Base-by-base conservation (phyloP, 2,888 invertebrate species). In the Brenthis ino region DNA sequence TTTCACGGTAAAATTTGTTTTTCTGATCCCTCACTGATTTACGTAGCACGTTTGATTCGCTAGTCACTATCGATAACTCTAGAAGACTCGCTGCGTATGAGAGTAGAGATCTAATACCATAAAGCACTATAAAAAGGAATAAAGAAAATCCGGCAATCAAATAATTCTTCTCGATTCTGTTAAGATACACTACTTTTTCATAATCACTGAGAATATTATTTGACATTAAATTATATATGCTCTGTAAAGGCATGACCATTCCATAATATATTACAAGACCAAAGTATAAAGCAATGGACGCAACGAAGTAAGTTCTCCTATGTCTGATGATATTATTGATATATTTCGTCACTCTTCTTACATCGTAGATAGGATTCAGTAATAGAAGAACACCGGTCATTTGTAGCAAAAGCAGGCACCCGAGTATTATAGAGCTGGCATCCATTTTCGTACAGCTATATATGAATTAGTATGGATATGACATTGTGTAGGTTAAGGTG, bases 111-210 rank as follows among this genome's bases (percentile, higher is more conserved):
- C 78, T 79, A 0, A 89, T 69, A 3, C 90, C 90, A 56, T 84
- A 86, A 20, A 84, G 69, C 0, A 89, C 85, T 4, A 90, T 83
- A 1, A 87, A 82, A 51, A 91, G 74, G 67, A 89, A 90, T 13
- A 91, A 78, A 1, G 91, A 91, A 65, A 89, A 89, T n/a, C 89
- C 90, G 67, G 90, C 84, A 14, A 88, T 82, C 0, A 87, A 81
- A 67, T 89, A 91, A 68, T 86, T 86, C 77, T 85, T 89, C 69
- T 89, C 89, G 0, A 87, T 77, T n/a, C 77, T 80, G 55, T 78
- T 82, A 1, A 89, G 69, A 2, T 87, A 58, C 0, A 81, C 56
- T 3, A 85, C 6, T 72, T 87, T 89, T 1, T 91, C 84, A 51
- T 80, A 77, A 2, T 85, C 80, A 13, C 78, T 76, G 0, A 84